Evolutionary conservation across 2,797 vertebrate genomes (phyloP), one percentile per base, ranked within the genome.

Genomic region (Synaphobranchus kaupii): DNA sequence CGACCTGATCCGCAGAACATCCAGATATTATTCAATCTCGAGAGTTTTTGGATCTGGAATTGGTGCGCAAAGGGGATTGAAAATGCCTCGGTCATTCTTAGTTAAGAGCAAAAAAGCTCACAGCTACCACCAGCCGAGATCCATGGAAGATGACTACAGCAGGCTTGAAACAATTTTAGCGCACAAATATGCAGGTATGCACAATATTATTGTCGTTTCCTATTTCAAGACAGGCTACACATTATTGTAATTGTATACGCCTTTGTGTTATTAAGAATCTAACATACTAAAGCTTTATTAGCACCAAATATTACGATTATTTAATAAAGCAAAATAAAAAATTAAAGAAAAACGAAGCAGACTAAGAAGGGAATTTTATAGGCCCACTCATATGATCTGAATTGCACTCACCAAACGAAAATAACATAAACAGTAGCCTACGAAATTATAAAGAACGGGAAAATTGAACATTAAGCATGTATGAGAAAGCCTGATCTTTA

Each of bases 71-170:
- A 87, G 50, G 39, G 81, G 31, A 84, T 44, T 82, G 86, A 80
- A 91, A 84, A 99, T 99, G 98, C 98, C 98, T 85, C 97, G 98
- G 83, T 98, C 98, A 28, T 99, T 99, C 94, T 93, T 99, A 87
- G 98, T 99, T 90, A 99, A 99, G 95, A 99, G 98, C 91, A 99
- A 99, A 94, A 97, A 97, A 92, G 98, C 98, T 31, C 98, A 99
- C 95, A 99, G 98, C 90, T 99, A 99, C 95, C 98, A 99, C 92
- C 97, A 97, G 92, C 98, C 97, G 48, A 95, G 98, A 7, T 93
- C 93, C 20, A 91, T 95, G 2, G 97, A 97, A 91, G 97, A 97
- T 60, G 97, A 97, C 91, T 96, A 95, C 91, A 94, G 91, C 90
- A 92, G 92, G 10, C 92, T 97, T 93, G 97, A 97, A 89, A 91